Evolutionary conservation across 2,888 invertebrate genomes (phyloP), one percentile per base, ranked within the genome.

Genomic region (Archaeoteleia sp.): DNA sequence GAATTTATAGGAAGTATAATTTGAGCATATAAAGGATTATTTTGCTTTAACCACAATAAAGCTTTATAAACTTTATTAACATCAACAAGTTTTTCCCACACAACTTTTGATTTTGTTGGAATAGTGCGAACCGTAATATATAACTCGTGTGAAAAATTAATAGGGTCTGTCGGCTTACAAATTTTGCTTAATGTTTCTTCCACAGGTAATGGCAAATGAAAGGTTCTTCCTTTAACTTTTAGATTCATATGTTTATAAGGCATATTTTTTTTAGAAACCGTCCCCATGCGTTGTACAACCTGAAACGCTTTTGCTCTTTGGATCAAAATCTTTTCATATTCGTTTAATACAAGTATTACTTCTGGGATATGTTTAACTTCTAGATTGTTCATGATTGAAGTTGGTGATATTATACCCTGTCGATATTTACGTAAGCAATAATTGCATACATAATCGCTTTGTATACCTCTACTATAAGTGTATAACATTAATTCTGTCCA

Each of bases 251-350:
- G 45, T 17, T 58, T 58, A 58, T 74, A 54, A 7, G 79, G 80
- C 53, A 79, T 5, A 39, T 74, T 74, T 60, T 74, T 74, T 10
- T 79, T 82, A 1, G 7, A 34, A 2, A 83, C 80, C 4, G 81
- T 72, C 37, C 67, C 73, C 74, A 82, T 76, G 35, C 53, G 43
- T 30, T 67, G 39, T n/a, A 82, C 70, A 1, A 77, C 77, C 72
- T 83, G 82, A 67, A 81, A 82, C 2, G 82, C 78, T 74, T 80
- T 82, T 9, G 79, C 79, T 62, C 75, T 48, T 65, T 78, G 77
- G 37, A 79, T 78, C 4, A 79, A 71, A 7, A 74, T 69, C 65
- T 70, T 74, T 66, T 80, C 73, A 60, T 20, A 20, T n/a, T n/a
- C n/a, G n/a, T n/a, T n/a, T n/a, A n/a, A n/a, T n/a, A n/a, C n/a